Base-by-base conservation (phyloP, 2,888 invertebrate genomes). In the Cremastobaeus sp. region DNA sequence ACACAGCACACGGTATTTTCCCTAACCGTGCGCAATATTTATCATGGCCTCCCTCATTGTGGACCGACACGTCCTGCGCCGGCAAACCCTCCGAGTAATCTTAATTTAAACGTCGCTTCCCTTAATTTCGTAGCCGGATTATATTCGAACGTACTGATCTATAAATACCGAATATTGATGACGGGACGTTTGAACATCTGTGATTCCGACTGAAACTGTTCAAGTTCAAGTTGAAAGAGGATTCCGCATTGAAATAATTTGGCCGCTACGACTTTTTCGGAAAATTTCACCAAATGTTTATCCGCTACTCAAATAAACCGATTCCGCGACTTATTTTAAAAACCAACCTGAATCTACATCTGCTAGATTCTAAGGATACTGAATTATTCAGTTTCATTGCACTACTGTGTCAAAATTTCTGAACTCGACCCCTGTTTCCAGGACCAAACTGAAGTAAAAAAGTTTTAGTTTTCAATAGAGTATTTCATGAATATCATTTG, bases 121-220 rank as follows among this genome's bases (percentile, higher is more conserved):
- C 52, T 50, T 65, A 54, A 52, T 37, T 37, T 37, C 37, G 15
- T 21, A 32, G 12, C 45, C 0, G 34, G 28, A 54, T 65, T 65
- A 45, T 65, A 43, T 65, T 54, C 54, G 20, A 11, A 65, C 45
- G 30, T 35, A 65, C 35, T 43, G 35, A 65, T 65, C 60, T 50
- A 48, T 48, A 65, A 54, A 65, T 65, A 65, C 41, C 20, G 47
- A 54, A 47, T 54, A 65, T 65, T 65, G 64, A 65, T 54, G 43
- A 3, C 45, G 30, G 41, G 37, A 32, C 54, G 37, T 65, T 65
- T 65, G 64, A 54, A 65, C 64, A 65, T 65, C 64, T 65, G 64
- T 37, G 64, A 54, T 54, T 65, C 14, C 37, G 30, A 37, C 35
- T 28, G 30, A 32, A 41, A 37, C 50, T 50, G 3, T n/a, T n/a